These are phyloP conservation scores for Telmatherina bonti DNA, from an alignment of 2,797 vertebrate species.

Conservation along the genomic window DNA sequence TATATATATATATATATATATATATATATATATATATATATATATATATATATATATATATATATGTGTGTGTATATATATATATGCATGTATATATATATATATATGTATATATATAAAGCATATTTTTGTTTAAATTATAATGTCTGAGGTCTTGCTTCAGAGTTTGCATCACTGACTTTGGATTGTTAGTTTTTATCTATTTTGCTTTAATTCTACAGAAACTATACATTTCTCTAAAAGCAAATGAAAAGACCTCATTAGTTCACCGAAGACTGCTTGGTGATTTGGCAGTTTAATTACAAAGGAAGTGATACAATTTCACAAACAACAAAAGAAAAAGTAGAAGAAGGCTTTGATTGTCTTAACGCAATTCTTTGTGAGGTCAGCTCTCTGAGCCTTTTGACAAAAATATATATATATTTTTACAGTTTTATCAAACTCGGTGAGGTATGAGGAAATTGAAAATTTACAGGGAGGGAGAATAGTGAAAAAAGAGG, in stretches of 20 bases:
- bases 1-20: too few relatives aligned
- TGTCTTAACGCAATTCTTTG: conserved; percentile 81
- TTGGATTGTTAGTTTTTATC: conserved; percentile 31
- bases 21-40: too few relatives aligned
- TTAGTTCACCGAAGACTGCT: conserved; percentile 40
- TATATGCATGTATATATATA: too few relatives aligned
- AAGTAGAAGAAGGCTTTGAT: conserved; percentile 72
- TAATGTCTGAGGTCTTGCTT: conserved; percentile 36
- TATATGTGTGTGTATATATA: too few relatives aligned
- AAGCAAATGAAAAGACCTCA: conserved; percentile 23
- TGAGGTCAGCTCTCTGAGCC: conserved; percentile 53
- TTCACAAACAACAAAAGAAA: conserved; percentile 63
- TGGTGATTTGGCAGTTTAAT: conserved; percentile 57
- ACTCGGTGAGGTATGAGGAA: conserved; percentile 30
- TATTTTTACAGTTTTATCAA: conserved; percentile 29
- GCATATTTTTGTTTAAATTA: conserved; percentile 13
- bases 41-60: too few relatives aligned
- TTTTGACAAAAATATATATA: conserved; percentile 35
- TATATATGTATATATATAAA: too few relatives aligned
- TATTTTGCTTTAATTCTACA: conserved; percentile 30
- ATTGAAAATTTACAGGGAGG: conserved; percentile 26
- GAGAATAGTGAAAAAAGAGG: conserved; percentile 29
- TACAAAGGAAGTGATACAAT: conserved; percentile 56
- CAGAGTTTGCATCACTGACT: conserved; percentile 20
- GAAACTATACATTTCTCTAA: conserved; percentile 30